Conservation (phyloP, 2,797 vertebrate species). For the Macropodus opercularis region DNA sequence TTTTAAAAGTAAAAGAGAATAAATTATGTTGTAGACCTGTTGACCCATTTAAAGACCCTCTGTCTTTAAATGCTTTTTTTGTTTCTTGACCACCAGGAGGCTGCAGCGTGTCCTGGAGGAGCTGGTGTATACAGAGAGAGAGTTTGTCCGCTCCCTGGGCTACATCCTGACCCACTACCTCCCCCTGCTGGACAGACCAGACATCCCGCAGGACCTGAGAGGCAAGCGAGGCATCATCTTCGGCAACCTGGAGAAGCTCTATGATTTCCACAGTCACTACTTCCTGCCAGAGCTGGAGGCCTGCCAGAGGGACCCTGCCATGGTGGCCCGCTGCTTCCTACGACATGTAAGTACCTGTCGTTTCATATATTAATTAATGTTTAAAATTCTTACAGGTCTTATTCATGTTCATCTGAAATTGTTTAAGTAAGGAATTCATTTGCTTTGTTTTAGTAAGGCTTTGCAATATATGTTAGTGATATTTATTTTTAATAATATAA, state of each 20-base stretch:
- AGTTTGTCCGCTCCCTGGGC: slow-evolving; percentile 82
- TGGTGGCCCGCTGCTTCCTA: slow-evolving; percentile 82
- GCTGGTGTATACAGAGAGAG: slow-evolving; percentile 83
- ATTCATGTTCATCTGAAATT: no score
- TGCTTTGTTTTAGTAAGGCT: no score
- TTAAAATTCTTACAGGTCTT: no score
- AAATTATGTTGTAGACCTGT: no score
- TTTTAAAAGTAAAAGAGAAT: no score
- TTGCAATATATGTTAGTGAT: no score
- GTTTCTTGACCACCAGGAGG: slow-evolving; percentile 68
- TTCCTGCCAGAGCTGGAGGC: slow-evolving; percentile 85
- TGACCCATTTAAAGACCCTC: no score
- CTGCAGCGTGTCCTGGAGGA: slow-evolving; percentile 84
- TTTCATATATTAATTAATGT: no score
- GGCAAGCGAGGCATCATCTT: slow-evolving; percentile 84
- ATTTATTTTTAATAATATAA: no score
- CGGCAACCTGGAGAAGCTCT: slow-evolving; percentile 85
- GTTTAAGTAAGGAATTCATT: no score
- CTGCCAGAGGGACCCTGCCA: slow-evolving; percentile 76
- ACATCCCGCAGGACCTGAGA: slow-evolving; percentile 84
- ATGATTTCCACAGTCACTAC: slow-evolving; percentile 82
- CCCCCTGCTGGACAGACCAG: slow-evolving; percentile 81
- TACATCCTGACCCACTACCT: slow-evolving; percentile 85
- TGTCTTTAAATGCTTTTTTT: no score
- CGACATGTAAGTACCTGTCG: slow-evolving; percentile 76